Evolutionary conservation across 2,888 invertebrate species (phyloP).

Genomic region (Acanthoscelides obtectus): DNA sequence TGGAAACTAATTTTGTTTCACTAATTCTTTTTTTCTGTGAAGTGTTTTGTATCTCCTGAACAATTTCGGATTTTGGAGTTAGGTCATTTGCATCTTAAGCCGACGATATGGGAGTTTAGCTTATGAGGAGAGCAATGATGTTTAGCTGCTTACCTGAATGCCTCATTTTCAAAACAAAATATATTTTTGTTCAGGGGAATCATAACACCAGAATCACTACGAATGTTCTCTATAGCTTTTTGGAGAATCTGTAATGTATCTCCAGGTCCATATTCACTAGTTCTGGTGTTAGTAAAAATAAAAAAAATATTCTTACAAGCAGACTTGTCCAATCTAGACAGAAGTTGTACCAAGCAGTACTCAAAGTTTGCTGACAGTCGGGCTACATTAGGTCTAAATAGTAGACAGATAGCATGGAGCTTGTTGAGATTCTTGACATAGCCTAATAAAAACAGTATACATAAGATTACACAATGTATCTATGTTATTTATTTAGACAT

Average conservation of each 20-base stretch:
- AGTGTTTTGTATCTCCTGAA: too few species aligned
- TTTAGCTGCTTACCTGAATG: conserved; percentile 16
- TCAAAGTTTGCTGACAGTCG: conserved; percentile 31
- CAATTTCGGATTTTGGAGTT: too few species aligned
- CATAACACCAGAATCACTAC: conserved; percentile 20
- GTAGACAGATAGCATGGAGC: conserved; percentile 32
- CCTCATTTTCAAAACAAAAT: conserved; percentile 42
- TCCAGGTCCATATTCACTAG: conserved; percentile 21
- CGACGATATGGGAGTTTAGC: too few species aligned
- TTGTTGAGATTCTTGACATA: conserved; percentile 29
- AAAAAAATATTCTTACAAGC: conserved; percentile 34
- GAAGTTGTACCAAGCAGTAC: conserved; percentile 34
- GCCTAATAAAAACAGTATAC: too few species aligned
- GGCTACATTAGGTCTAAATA: conserved; percentile 30
- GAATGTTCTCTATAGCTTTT: conserved; percentile 22
- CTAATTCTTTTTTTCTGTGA: too few species aligned
- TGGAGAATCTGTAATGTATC: not conserved
- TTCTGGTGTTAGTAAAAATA: conserved; percentile 33
- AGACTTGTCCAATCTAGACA: conserved; percentile 34
- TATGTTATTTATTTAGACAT: not conserved
- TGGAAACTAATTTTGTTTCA: too few species aligned
- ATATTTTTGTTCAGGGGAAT: conserved; percentile 26
- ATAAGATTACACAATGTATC: too few species aligned
- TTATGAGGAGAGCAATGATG: too few species aligned
- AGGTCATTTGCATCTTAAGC: too few species aligned